These are phyloP conservation scores for Acrossocheilus wenchowensis DNA, from an alignment of 2,797 vertebrate species.

Conservation along the genomic window DNA sequence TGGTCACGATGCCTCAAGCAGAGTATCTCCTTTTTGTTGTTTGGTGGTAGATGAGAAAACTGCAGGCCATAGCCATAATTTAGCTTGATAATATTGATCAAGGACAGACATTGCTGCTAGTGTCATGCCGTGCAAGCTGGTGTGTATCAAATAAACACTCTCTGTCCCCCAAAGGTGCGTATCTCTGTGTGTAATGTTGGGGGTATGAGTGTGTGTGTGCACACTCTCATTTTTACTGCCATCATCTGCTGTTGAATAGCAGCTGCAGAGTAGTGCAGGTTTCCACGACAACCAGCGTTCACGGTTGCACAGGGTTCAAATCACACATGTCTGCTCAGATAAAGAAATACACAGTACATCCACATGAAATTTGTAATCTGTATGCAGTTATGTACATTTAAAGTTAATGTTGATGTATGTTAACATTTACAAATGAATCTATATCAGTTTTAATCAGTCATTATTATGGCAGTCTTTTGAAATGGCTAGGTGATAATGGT, in stretches of 20 bases:
- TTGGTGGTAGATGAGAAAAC: slow-evolving; percentile 26
- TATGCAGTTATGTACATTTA: background rate
- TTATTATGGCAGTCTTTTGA: background rate
- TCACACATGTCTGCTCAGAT: background rate
- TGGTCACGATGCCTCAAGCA: background rate
- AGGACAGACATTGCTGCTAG: slow-evolving; percentile 53
- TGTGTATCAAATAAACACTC: slow-evolving; percentile 57
- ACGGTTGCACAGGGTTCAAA: slow-evolving; percentile 51
- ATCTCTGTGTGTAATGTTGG: slow-evolving; percentile 9
- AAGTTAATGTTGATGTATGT: background rate
- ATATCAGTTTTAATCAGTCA: background rate
- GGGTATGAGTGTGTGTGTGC: slow-evolving; percentile 23
- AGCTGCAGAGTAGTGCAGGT: slow-evolving; percentile 71
- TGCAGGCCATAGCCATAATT: slow-evolving; percentile 41
- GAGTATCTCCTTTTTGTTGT: slow-evolving; percentile 4
- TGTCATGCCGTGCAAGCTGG: slow-evolving; percentile 51
- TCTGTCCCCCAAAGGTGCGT: slow-evolving; percentile 47
- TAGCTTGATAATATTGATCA: slow-evolving; percentile 51
- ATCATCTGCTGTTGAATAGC: slow-evolving; percentile 63
- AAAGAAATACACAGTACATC: slow-evolving; percentile 23
- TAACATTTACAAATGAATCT: background rate
- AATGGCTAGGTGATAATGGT: no score
- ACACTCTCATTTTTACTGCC: slow-evolving; percentile 54
- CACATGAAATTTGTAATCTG: background rate
- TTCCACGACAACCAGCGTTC: slow-evolving; percentile 71